These are phyloP conservation scores for Onychomys torridus DNA, from an alignment of 2,797 vertebrate genomes.

Conservation along the genomic window DNA sequence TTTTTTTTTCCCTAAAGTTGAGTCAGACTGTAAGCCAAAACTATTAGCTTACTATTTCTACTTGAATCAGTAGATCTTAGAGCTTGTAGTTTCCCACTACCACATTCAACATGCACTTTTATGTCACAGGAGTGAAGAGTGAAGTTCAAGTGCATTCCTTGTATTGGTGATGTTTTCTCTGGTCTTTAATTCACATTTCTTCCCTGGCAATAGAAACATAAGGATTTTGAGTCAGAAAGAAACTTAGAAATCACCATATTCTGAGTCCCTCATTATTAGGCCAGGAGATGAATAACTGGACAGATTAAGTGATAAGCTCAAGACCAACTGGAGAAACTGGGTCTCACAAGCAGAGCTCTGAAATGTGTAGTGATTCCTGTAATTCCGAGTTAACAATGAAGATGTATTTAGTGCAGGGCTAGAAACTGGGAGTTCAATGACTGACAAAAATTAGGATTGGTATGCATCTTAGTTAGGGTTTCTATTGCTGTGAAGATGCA, in stretches of 20 bases:
- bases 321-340: not conserved
- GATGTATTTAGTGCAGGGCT: not conserved
- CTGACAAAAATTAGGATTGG: not conserved
- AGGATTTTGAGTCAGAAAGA: not conserved
- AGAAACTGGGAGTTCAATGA: not conserved
- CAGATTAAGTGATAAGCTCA: conserved; percentile 10
- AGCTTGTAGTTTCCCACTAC: not conserved
- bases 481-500: not conserved
- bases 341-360: not conserved
- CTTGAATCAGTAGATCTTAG: conserved; percentile 16
- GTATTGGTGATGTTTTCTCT: not conserved
- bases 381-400: conserved; percentile 38
- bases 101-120: not conserved
- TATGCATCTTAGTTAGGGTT: not conserved
- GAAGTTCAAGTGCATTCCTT: not conserved
- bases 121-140: conserved; percentile 29
- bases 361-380: not conserved
- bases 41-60: not conserved
- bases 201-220: conserved; percentile 31
- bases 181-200: conserved; percentile 34
- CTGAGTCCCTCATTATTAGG: not conserved
- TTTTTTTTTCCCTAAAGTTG: conserved; percentile 21
- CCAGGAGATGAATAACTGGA: conserved; percentile 20
- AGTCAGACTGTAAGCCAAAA: conserved; percentile 13
- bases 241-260: conserved; percentile 31